Evolutionary conservation across 1,140 invertebrate genomes (phyloP).

Genomic region (Maconellicoccus hirsutus): DNA sequence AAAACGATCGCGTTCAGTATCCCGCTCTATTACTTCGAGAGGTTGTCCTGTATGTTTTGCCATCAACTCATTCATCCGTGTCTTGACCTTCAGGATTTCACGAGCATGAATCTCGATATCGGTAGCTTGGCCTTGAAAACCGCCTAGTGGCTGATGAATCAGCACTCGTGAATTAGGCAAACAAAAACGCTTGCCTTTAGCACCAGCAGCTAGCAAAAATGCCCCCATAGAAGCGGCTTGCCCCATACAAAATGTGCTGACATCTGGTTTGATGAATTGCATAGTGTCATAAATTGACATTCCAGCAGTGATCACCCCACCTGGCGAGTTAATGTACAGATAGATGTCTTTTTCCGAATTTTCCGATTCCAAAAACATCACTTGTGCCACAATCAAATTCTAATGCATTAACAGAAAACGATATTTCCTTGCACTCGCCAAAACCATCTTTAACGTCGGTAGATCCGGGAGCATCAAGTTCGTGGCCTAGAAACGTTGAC

Average conservation of each 20-base stretch:
- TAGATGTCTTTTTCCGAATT: constrained; percentile 58
- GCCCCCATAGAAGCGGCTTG: constrained; percentile 58
- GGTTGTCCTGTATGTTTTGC: constrained; percentile 48
- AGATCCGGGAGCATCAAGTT: not conserved
- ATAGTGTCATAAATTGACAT: constrained; percentile 70
- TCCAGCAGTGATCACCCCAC: constrained; percentile 58
- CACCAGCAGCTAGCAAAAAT: constrained; percentile 47
- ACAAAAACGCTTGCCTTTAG: constrained; percentile 46
- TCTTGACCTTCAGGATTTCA: constrained; percentile 53
- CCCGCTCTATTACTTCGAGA: constrained; percentile 40
- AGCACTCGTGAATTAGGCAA: constrained; percentile 59
- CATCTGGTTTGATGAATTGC: constrained; percentile 59
- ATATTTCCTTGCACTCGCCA: not conserved
- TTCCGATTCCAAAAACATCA: constrained; percentile 69
- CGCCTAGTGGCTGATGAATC: constrained; percentile 59
- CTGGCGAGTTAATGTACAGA: constrained; percentile 58
- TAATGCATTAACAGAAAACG: not conserved
- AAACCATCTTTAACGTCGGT: not conserved
- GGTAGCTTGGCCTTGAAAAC: constrained; percentile 54
- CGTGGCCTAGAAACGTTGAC: not conserved
- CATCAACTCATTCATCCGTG: constrained; percentile 49
- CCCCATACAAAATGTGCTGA: constrained; percentile 54
- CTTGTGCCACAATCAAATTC: constrained; percentile 48
- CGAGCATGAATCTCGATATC: constrained; percentile 60
- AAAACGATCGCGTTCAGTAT: constrained; percentile 50